These are phyloP conservation scores for Stomatorhinus walkeri DNA, from an alignment of 2,797 vertebrate genomes.

Conservation along the genomic window DNA sequence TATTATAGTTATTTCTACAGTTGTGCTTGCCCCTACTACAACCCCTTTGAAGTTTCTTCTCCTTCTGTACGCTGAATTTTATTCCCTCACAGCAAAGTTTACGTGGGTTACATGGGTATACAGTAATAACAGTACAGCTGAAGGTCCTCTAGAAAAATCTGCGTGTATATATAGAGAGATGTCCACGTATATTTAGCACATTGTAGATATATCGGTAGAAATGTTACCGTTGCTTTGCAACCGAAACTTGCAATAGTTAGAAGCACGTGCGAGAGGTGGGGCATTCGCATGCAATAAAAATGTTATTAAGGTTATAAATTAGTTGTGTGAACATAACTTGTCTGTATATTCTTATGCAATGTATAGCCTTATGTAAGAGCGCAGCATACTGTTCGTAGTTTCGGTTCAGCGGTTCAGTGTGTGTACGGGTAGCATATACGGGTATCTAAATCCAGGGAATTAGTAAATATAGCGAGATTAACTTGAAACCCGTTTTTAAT, in stretches of 20 bases:
- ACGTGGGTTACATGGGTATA: background rate
- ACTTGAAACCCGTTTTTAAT: background rate
- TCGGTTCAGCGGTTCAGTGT: background rate
- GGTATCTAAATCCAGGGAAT: background rate
- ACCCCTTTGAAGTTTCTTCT: background rate
- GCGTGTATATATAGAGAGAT: background rate
- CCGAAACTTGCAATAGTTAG: background rate
- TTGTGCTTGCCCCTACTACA: background rate
- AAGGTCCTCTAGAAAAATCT: background rate
- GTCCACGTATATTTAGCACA: background rate
- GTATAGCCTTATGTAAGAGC: background rate
- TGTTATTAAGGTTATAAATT: background rate
- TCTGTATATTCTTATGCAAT: constrained; percentile 7
- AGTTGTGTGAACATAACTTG: background rate
- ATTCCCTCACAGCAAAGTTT: background rate
- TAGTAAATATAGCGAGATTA: constrained; percentile 3
- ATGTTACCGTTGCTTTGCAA: background rate
- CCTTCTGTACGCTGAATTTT: background rate
- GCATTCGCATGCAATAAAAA: background rate
- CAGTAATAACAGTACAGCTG: background rate
- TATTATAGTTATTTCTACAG: background rate
- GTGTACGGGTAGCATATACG: background rate
- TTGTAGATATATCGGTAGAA: background rate
- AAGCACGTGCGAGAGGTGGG: background rate
- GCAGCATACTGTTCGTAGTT: background rate